Percentiles rank a stretch among this genome's conserved stretches.
phyloP scores from a whole-genome alignment of 2,888 invertebrate genomes.

The Papilio protenor region DNA sequence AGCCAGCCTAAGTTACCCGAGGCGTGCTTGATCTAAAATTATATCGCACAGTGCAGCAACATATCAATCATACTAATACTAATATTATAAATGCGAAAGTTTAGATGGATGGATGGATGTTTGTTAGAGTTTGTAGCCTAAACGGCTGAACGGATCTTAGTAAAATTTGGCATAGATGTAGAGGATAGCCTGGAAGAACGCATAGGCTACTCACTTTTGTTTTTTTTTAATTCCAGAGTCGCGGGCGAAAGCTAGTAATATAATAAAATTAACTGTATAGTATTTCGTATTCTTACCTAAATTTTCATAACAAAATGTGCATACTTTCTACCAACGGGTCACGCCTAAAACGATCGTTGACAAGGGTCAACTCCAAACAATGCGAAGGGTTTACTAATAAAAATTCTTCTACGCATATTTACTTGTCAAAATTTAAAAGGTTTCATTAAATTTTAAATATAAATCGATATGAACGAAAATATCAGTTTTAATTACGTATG shows the following conservation, averaged over 20 bases:
- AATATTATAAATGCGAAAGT: no score
- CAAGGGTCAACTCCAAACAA: slow-evolving; percentile 23
- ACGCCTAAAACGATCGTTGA: slow-evolving; percentile 35
- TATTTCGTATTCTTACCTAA: neutral
- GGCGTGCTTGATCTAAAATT: neutral
- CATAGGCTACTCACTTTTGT: no score
- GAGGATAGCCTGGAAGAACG: no score
- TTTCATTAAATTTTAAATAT: neutral
- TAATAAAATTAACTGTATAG: neutral
- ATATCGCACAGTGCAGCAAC: neutral
- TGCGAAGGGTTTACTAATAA: neutral
- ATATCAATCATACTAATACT: no score
- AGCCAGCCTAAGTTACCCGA: slow-evolving; percentile 48
- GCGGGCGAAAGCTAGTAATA: no score
- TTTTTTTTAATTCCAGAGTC: no score
- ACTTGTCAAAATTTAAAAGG: neutral
- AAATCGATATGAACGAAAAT: neutral
- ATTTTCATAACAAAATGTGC: neutral
- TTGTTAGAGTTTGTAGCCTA: no score
- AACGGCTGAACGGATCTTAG: no score
- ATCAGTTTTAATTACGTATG: no score
- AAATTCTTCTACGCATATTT: neutral
- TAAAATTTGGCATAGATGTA: no score
- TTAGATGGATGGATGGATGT: no score
- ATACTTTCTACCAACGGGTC: slow-evolving; percentile 19